A percentile compares a stretch with the other conserved stretches of the same genome.
phyloP scores from a whole-genome alignment of 2,797 vertebrate genomes.

The Anguilla marmorata region DNA sequence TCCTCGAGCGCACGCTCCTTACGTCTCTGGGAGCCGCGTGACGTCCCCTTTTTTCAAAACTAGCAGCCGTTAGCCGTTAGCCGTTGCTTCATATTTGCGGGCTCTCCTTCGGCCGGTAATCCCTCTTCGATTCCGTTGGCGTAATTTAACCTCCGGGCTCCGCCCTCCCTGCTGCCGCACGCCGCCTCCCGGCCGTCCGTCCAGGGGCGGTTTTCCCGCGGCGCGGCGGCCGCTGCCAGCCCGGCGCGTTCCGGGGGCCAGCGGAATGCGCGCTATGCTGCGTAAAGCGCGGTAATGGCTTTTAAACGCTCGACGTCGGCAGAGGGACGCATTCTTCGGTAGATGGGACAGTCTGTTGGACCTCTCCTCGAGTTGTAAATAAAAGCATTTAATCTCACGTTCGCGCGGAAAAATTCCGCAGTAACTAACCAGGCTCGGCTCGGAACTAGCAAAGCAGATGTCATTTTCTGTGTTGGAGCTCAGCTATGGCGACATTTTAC shows the following conservation, averaged over 20 bases:
- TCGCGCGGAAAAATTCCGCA: slow-evolving; percentile 66
- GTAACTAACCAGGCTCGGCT: slow-evolving; percentile 57
- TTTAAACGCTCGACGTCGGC: slow-evolving; percentile 57
- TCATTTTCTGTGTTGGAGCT: slow-evolving; percentile 39
- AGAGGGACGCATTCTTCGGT: slow-evolving; percentile 51
- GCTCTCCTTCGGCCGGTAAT: background rate
- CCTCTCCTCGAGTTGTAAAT: slow-evolving; percentile 66
- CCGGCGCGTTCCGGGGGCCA: slow-evolving; percentile 42
- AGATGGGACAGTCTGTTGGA: slow-evolving; percentile 66
- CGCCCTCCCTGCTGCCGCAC: slow-evolving; percentile 42
- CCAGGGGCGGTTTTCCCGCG: slow-evolving; percentile 30
- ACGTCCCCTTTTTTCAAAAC: slow-evolving; percentile 33
- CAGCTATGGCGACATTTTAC: slow-evolving; percentile 57
- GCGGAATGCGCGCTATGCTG: slow-evolving; percentile 45
- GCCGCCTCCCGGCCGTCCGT: slow-evolving; percentile 47
- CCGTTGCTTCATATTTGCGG: background rate
- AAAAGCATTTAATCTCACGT: slow-evolving; percentile 69
- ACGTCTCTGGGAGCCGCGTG: background rate
- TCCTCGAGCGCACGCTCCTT: slow-evolving; percentile 2
- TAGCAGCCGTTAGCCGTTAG: background rate
- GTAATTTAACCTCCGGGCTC: background rate
- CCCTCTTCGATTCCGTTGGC: slow-evolving; percentile 43
- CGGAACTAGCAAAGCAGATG: slow-evolving; percentile 73
- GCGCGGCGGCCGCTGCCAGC: slow-evolving; percentile 52
- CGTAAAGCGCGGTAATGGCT: slow-evolving; percentile 61